Conservation (phyloP, 2,113 vertebrate species). For the Ammodytes marinus region DNA sequence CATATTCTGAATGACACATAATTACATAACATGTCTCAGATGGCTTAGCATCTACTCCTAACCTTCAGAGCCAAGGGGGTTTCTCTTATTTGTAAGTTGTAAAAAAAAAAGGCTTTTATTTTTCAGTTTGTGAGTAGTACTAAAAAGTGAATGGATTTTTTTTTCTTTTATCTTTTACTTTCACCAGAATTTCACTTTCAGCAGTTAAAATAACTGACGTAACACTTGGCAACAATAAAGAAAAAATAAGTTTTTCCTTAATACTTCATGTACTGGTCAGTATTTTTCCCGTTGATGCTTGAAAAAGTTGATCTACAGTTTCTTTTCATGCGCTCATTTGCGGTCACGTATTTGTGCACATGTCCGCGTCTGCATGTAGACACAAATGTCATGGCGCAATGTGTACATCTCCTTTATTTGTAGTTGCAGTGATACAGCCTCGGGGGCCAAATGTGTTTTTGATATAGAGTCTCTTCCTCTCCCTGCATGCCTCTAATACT, state of each 20-base stretch:
- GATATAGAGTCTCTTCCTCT: conserved; percentile 82
- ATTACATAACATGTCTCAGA: not conserved
- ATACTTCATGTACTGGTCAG: not conserved
- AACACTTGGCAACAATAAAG: not conserved
- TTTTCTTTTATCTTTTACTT: not conserved
- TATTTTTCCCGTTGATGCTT: not conserved
- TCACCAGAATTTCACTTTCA: not conserved
- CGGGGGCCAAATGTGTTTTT: conserved; percentile 81
- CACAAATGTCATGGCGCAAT: not conserved
- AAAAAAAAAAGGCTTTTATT: not conserved
- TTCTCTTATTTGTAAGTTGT: not conserved
- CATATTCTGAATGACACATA: not conserved
- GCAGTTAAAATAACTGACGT: not conserved
- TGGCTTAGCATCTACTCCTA: too few relatives aligned
- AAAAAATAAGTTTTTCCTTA: not conserved
- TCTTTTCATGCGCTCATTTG: conserved; percentile 54
- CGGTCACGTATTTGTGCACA: conserved; percentile 29
- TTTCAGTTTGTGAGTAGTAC: not conserved
- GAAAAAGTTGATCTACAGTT: not conserved
- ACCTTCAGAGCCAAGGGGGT: not conserved
- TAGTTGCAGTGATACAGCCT: conserved; percentile 75
- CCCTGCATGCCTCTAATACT: conserved; percentile 78
- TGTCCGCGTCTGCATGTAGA: conserved; percentile 78
- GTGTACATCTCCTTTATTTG: conserved; percentile 39
- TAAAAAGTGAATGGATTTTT: not conserved